Evolutionary conservation across 2,113 vertebrate genomes (phyloP), one percentile per base, ranked within the genome.

Genomic region (Actenoides lindsayi): DNA sequence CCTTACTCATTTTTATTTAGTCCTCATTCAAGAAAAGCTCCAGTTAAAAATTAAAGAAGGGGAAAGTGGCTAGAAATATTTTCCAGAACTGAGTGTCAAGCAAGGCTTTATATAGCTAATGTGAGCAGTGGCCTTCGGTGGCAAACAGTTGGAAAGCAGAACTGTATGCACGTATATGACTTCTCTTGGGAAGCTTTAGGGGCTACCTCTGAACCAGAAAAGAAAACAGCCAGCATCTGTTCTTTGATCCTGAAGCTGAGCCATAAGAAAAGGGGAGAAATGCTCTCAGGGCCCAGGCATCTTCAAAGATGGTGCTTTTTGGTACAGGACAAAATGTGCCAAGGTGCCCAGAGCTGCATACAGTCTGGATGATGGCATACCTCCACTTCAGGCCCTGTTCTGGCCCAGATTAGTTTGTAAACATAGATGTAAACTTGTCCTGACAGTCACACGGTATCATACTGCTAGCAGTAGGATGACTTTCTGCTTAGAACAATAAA

Each of bases 1-100:
- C 46, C 51, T 83, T 78, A 60, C 64, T 95, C 27, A 60, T 89
- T 95, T 97, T 94, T 81, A 94, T 81, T 91, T 96, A 79, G 42
- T 48, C 80, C 14, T 79, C 24, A 6, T 89, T 75, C 69, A 94
- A 82, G 60, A 78, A 95, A 91, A 91, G 65, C 35, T 87, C 50
- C 48, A 79, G 74, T 85, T 90, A 87, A 90, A 95, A 94, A 91
- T 73, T 94, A 85, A 82, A 91, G 24, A 42, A 33, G 24, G 15
- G 15, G 18, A 85, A 91, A 80, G 70, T 73, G 74, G 41, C 67
- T 90, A 77, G 62, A 85, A 69, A 76, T 87, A 75, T 80, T 89
- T 93, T 95, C 83, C 78, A 87, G 84, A 60, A 48, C 77, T 60
- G 44, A 85, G 28, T 53, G 69, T 87, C 62, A 89, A 5, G 3